A percentile compares a stretch with the other conserved stretches of the same genome.
Evolutionary conservation across 2,888 invertebrate species (phyloP).

Genomic region (Drosophila borborema): DNA sequence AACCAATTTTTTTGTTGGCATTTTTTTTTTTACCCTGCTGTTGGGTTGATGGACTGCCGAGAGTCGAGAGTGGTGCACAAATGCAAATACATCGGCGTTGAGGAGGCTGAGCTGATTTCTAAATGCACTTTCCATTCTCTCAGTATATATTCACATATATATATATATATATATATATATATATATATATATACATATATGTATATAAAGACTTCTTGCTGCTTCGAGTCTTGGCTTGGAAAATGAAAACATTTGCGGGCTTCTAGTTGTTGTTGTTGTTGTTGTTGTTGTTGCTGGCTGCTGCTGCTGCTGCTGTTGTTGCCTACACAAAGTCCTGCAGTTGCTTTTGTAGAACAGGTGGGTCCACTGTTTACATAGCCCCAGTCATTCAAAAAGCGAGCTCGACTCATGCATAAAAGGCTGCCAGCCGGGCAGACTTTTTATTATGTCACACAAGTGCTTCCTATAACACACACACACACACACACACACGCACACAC

Average conservation of each 20-base stretch:
- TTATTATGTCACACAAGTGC: slow-evolving; percentile 79
- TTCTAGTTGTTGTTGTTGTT: slow-evolving; percentile 35
- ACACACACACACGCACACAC: slow-evolving; percentile 66
- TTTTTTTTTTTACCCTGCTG: slow-evolving; percentile 13
- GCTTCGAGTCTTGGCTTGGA: slow-evolving; percentile 40
- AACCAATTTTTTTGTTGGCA: slow-evolving; percentile 46
- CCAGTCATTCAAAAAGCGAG: slow-evolving; percentile 12
- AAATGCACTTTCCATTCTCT: slow-evolving; percentile 51
- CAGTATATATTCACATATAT: background rate
- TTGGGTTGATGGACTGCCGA: slow-evolving; percentile 48
- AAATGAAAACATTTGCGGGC: slow-evolving; percentile 71
- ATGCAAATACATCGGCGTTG: slow-evolving; percentile 39
- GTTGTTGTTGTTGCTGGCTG: slow-evolving; percentile 22
- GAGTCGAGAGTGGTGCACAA: slow-evolving; percentile 25
- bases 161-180: background rate
- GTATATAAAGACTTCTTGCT: slow-evolving; percentile 31
- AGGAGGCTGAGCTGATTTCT: slow-evolving; percentile 30
- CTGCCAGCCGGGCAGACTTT: slow-evolving; percentile 53
- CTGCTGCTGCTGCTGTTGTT: background rate
- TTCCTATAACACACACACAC: slow-evolving; percentile 72
- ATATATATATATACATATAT: background rate
- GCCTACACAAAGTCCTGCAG: slow-evolving; percentile 61
- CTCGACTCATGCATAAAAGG: slow-evolving; percentile 30
- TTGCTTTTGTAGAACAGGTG: slow-evolving; percentile 36
- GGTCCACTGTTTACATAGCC: slow-evolving; percentile 48